Percentiles rank a stretch among this genome's conserved stretches.
These are phyloP conservation scores for Rugalucina vietnamica DNA, from an alignment of 2,888 invertebrate genomes.

Conservation along the genomic window DNA sequence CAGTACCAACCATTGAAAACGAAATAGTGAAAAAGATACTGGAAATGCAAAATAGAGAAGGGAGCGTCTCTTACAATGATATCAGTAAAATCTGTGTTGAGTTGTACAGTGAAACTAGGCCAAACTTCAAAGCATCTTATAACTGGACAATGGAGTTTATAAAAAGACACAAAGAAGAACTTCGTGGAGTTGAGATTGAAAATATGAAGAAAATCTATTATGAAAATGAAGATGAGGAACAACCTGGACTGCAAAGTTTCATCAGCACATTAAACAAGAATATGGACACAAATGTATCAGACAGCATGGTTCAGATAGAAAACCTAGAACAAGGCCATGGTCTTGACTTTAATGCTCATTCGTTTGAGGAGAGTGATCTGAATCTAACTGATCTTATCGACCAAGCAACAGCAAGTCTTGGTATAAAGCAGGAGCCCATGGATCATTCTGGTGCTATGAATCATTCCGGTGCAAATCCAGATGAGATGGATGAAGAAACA, in stretches of 20 bases:
- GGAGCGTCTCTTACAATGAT: conserved; percentile 57
- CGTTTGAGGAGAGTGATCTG: not conserved
- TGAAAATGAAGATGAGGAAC: conserved; percentile 35
- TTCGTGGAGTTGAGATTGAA: conserved; percentile 55
- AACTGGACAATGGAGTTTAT: conserved; percentile 60
- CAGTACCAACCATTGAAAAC: conserved; percentile 51
- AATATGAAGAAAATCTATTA: conserved; percentile 26
- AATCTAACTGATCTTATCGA: not conserved
- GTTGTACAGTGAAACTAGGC: conserved; percentile 58
- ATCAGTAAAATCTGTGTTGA: conserved; percentile 52
- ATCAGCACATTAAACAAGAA: not conserved
- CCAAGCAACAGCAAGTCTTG: not conserved
- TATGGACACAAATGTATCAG: conserved; percentile 2
- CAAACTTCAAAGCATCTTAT: conserved; percentile 58
- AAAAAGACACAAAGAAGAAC: conserved; percentile 53
- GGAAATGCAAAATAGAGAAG: conserved; percentile 50
- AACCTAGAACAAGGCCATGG: conserved; percentile 42
- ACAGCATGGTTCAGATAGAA: conserved; percentile 25
- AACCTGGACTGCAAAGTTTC: not conserved
- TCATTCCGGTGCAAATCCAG: not conserved
- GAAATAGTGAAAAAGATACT: conserved; percentile 45
- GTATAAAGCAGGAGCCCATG: conserved; percentile 10
- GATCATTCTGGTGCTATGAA: not conserved
- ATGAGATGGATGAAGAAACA: not conserved
- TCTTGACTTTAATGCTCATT: conserved; percentile 28